Base-by-base conservation (phyloP, 2,888 invertebrate genomes). In the Polia nebulosa region DNA sequence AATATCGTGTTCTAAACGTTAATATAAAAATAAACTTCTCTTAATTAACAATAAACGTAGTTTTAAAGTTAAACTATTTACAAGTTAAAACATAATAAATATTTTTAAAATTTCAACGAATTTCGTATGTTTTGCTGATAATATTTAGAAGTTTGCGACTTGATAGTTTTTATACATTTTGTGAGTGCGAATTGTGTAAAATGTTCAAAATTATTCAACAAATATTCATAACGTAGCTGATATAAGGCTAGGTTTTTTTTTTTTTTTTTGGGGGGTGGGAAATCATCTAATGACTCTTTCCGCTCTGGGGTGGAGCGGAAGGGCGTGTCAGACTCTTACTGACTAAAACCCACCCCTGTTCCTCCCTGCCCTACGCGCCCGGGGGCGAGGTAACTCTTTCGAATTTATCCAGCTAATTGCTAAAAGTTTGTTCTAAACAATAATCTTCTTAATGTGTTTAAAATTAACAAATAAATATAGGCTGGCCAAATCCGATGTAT, bases 1-100 rank as follows among this genome's bases (percentile, higher is more conserved):
- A 77, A 81, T 85, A 82, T 84, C 82, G 79, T 82, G 83, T 84
- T 84, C 82, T 85, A 87, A 84, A 85, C 67, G 34, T 78, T 83
- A 73, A 81, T 88, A 88, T 84, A 89, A 90, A 89, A 85, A 87
- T 89, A 86, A 77, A 63, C 34, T 72, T 78, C 72, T 76, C 70
- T 77, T 82, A 78, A 72, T 62, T 67, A 73, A 72, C 64, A 81
- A 79, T 75, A 70, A 84, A 63, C 39, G 20, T 76, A 76, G 34
- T 55, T 80, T 51, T 44, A 72, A 44, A 63, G 15, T 73, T 73
- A 69, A 58, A 69, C 27, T 84, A 84, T 82, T 57, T 84, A 84
- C 73, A 82, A 25, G 13, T 69, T 60, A 66, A 74, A 81, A 72
- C 61, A 57, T 72, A 70, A 71, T 74, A 76, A 70, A 67, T 65